Percentiles rank a stretch among this genome's conserved stretches.
phyloP scores from a whole-genome alignment of 2,113 vertebrate genomes.

The Cardinalis cardinalis region DNA sequence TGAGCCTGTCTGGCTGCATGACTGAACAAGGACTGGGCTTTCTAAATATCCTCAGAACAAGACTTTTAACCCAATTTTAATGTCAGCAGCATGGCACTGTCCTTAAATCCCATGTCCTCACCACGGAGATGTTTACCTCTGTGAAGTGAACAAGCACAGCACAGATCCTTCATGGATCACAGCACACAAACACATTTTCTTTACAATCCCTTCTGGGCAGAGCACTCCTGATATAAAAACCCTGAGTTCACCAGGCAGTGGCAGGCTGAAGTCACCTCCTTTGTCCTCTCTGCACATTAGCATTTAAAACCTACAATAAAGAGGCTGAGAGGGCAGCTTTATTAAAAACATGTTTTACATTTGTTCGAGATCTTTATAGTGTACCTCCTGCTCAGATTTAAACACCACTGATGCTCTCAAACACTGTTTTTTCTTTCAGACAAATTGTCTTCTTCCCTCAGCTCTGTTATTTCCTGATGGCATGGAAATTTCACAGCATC shows the following conservation, averaged over 20 bases:
- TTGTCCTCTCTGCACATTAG: constrained; percentile 11
- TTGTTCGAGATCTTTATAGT: not conserved
- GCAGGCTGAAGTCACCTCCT: constrained; percentile 20
- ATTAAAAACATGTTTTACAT: constrained; percentile 17
- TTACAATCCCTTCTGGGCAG: not conserved
- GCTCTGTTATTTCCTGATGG: not conserved
- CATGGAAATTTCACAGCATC: not conserved
- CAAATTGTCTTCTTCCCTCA: not conserved
- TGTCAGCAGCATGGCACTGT: not conserved
- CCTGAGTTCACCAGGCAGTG: not conserved
- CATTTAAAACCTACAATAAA: constrained; percentile 45
- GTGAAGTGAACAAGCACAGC: not conserved
- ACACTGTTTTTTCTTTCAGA: not conserved
- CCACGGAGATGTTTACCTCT: not conserved
- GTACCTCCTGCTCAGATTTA: not conserved
- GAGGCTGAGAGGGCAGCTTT: constrained; percentile 39
- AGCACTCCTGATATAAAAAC: not conserved
- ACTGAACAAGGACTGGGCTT: not conserved
- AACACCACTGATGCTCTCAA: not conserved
- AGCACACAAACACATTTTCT: not conserved
- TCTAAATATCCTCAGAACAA: not conserved
- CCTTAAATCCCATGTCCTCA: not conserved
- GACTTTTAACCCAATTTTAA: not conserved
- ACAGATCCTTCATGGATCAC: constrained; percentile 17
- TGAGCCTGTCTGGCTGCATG: accelerated